Conservation (phyloP, 2,113 vertebrate genomes). For the Antennarius striatus region DNA sequence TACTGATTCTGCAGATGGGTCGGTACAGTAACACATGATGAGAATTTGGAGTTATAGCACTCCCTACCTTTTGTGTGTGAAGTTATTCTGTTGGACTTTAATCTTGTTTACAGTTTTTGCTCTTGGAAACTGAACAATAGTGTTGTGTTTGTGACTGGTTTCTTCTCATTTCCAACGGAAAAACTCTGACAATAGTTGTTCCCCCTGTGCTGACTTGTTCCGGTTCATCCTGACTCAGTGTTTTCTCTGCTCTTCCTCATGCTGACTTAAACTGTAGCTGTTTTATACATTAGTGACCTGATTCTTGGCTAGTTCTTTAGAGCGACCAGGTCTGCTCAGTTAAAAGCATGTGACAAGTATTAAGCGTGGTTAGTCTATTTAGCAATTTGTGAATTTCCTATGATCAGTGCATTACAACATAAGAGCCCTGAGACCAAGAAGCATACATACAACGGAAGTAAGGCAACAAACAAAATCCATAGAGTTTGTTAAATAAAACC, state of each 20-base stretch:
- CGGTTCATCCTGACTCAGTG: background rate
- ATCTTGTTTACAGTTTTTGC: conserved; percentile 2
- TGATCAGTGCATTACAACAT: too few relatives aligned
- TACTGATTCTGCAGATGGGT: too few relatives aligned
- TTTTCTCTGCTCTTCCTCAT: background rate
- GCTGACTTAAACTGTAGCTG: background rate
- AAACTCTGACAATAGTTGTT: conserved; percentile 3
- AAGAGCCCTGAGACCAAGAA: too few relatives aligned
- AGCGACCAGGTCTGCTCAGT: background rate
- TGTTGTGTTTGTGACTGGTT: conserved; percentile 10
- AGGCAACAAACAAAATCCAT: too few relatives aligned
- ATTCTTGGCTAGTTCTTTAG: too few relatives aligned
- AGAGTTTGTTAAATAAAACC: too few relatives aligned
- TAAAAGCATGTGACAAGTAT: conserved; percentile 46
- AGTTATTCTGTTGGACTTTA: background rate
- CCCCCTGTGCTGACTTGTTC: conserved; percentile 27
- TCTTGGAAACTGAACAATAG: background rate
- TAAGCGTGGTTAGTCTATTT: conserved; percentile 20
- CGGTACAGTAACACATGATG: background rate
- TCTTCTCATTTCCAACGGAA: conserved; percentile 46
- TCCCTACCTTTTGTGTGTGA: background rate
- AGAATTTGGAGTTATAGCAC: background rate
- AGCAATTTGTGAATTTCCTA: background rate
- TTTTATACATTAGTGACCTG: too few relatives aligned
- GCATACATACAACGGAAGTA: too few relatives aligned